Evolutionary conservation across 2,797 vertebrate species (phyloP).

Genomic region (Danio choprae): DNA sequence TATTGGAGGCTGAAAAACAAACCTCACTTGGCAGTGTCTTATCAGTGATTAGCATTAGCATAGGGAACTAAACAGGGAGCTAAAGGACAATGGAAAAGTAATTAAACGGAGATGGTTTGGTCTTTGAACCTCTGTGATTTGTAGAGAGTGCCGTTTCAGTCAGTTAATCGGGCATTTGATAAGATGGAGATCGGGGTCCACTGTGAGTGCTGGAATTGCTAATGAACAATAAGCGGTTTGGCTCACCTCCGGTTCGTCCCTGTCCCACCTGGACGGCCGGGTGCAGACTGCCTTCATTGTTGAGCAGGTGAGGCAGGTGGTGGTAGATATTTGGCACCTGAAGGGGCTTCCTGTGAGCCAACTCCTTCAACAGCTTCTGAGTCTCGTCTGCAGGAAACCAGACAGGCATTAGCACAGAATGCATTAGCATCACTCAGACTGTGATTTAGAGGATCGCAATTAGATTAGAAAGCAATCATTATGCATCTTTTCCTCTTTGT

Average conservation of each 20-base stretch:
- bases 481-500: no score
- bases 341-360: slow-evolving; percentile 91
- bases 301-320: slow-evolving; percentile 97
- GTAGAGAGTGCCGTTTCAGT: background rate
- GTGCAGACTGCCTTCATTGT: slow-evolving; percentile 95
- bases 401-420: background rate
- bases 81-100: background rate
- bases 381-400: slow-evolving; percentile 85
- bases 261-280: slow-evolving; percentile 93
- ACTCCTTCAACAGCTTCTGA: slow-evolving; percentile 93
- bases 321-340: slow-evolving; percentile 99
- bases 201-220: background rate
- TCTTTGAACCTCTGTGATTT: background rate
- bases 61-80: background rate
- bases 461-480: no score
- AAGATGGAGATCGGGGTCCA: background rate
- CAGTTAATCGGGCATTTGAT: background rate
- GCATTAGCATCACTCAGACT: no score
- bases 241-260: slow-evolving; percentile 93
- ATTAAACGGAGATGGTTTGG: background rate
- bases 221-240: background rate
- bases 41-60: background rate
- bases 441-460: background rate
- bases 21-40: background rate
- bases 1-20: slow-evolving; percentile 8